Evolutionary conservation across 2,797 vertebrate species (phyloP).

Genomic region (Propithecus deckenii): DNA sequence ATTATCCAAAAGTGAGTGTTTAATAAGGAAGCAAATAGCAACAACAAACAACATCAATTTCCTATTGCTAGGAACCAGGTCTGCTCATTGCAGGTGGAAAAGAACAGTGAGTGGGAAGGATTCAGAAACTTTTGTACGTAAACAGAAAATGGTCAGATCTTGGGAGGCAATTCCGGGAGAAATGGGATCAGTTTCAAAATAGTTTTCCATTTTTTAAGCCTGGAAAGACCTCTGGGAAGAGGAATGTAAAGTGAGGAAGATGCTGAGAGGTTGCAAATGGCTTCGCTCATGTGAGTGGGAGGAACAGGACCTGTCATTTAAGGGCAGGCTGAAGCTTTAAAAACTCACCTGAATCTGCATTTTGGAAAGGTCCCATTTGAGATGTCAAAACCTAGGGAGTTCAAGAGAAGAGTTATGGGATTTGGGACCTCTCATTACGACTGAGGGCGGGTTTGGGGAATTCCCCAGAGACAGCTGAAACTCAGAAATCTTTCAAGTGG

Average conservation of each 20-base stretch:
- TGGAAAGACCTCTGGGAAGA: slow-evolving; percentile 1
- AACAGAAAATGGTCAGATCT: background rate
- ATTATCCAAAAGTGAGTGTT: background rate
- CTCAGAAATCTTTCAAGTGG: slow-evolving; percentile 14
- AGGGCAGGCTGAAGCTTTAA: background rate
- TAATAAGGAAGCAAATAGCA: background rate
- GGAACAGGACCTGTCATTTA: background rate
- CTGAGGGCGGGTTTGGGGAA: background rate
- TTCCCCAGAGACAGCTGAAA: background rate
- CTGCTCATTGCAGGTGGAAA: background rate
- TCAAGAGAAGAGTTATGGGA: background rate
- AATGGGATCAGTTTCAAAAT: background rate
- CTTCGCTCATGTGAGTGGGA: background rate
- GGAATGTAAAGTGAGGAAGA: background rate
- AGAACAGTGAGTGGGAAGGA: background rate
- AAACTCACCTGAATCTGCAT: background rate
- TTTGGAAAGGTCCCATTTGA: background rate
- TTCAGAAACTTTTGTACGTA: background rate
- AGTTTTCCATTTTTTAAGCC: background rate
- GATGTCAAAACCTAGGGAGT: background rate
- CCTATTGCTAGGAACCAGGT: background rate
- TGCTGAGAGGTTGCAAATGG: background rate
- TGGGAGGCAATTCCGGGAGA: background rate
- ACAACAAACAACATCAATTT: background rate
- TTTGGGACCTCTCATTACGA: background rate